These are phyloP conservation scores for Pygoscelis antarcticus DNA, from an alignment of 2,113 vertebrate genomes.

Conservation along the genomic window DNA sequence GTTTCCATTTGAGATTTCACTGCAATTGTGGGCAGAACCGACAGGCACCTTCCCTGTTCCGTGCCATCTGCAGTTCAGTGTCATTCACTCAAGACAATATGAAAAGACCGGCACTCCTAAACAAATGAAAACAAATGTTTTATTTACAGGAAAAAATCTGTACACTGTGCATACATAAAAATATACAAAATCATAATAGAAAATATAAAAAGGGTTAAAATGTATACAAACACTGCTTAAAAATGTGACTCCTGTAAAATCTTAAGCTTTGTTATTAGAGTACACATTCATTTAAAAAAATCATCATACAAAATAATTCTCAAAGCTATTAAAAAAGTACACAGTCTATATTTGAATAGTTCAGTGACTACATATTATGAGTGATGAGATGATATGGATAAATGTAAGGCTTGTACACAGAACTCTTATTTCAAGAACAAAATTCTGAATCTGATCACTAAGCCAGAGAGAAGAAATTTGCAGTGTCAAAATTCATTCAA, in stretches of 20 bases:
- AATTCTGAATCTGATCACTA: slow-evolving; percentile 37
- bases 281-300: slow-evolving; percentile 80
- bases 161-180: slow-evolving; percentile 84
- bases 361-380: slow-evolving; percentile 51
- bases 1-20: not conserved
- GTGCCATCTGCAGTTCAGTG: not conserved
- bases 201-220: slow-evolving; percentile 84
- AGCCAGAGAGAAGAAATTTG: slow-evolving; percentile 26
- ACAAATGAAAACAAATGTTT: slow-evolving; percentile 80
- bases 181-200: slow-evolving; percentile 88
- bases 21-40: not conserved
- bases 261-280: slow-evolving; percentile 72
- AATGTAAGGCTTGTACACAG: slow-evolving; percentile 61
- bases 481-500: slow-evolving; percentile 4
- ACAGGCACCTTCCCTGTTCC: not conserved
- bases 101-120: slow-evolving; percentile 45
- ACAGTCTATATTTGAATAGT: slow-evolving; percentile 73
- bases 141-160: slow-evolving; percentile 84
- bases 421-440: slow-evolving; percentile 42
- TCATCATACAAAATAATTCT: slow-evolving; percentile 81
- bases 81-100: not conserved
- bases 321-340: slow-evolving; percentile 82
- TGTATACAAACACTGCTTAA: slow-evolving; percentile 84
- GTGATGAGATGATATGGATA: slow-evolving; percentile 8
- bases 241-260: slow-evolving; percentile 81